These are phyloP conservation scores for Hirundo rustica DNA, from an alignment of 2,797 vertebrate species.

Conservation along the genomic window DNA sequence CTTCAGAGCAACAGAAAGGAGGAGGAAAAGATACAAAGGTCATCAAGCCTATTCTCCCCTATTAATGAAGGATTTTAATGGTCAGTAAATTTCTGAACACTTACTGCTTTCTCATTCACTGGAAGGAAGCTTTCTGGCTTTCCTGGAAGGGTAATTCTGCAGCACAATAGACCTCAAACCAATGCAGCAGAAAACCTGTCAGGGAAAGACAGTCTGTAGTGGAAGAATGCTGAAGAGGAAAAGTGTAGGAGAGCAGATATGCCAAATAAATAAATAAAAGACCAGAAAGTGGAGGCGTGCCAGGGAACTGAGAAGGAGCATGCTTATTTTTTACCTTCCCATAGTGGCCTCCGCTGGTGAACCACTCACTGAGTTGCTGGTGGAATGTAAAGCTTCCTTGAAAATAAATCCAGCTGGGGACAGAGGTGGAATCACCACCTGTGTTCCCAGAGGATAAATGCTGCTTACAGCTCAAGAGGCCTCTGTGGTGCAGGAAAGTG, in stretches of 20 bases:
- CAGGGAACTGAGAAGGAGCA: slow-evolving; percentile 37
- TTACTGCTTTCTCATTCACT: background rate
- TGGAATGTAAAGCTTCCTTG: slow-evolving; percentile 67
- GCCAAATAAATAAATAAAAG: slow-evolving; percentile 37
- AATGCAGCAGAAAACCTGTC: slow-evolving; percentile 16
- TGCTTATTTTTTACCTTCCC: slow-evolving; percentile 60
- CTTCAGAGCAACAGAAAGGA: slow-evolving; percentile 1
- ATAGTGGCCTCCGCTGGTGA: slow-evolving; percentile 49
- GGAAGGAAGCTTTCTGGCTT: background rate
- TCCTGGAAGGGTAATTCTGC: slow-evolving; percentile 20
- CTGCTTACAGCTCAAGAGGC: slow-evolving; percentile 61
- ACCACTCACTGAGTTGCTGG: slow-evolving; percentile 50
- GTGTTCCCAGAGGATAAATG: slow-evolving; percentile 64
- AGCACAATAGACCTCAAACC: background rate
- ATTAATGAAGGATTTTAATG: slow-evolving; percentile 26
- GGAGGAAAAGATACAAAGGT: background rate
- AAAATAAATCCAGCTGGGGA: slow-evolving; percentile 68
- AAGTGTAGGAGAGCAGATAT: slow-evolving; percentile 2
- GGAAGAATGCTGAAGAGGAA: background rate
- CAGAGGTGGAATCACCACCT: slow-evolving; percentile 71
- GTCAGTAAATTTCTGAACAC: slow-evolving; percentile 39
- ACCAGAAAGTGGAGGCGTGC: background rate
- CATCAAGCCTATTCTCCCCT: background rate
- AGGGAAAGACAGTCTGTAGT: background rate
- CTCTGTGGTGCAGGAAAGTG: slow-evolving; percentile 66